Evolutionary conservation across 2,888 invertebrate species (phyloP).

Genomic region (Tipula lateralis): DNA sequence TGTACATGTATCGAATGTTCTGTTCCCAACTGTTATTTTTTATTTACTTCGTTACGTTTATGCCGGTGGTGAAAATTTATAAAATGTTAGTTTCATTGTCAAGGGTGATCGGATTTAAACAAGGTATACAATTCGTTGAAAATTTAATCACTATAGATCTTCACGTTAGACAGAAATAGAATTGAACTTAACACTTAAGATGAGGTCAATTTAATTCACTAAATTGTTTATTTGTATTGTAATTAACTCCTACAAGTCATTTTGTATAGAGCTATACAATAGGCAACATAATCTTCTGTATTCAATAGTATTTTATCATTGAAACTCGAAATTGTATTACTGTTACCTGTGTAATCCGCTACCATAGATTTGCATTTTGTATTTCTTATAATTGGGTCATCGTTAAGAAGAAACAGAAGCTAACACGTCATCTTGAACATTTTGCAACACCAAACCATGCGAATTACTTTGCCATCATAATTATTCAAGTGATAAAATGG

Average conservation of each 20-base stretch:
- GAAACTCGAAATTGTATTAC: too few species aligned
- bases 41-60: background rate
- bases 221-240: background rate
- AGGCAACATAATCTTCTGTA: too few species aligned
- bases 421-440: too few species aligned
- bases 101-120: background rate
- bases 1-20: background rate
- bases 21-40: background rate
- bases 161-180: background rate
- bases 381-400: too few species aligned
- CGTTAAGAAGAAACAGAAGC: too few species aligned
- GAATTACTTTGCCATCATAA: too few species aligned
- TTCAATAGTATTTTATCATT: too few species aligned
- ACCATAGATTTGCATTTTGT: too few species aligned
- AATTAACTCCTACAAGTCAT: background rate
- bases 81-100: background rate
- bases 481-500: too few species aligned
- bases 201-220: background rate
- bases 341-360: too few species aligned
- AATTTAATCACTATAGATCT: background rate
- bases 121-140: background rate
- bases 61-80: background rate
- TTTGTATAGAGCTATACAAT: too few species aligned
- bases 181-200: background rate
- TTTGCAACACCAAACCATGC: too few species aligned